Conservation (phyloP, 2,797 vertebrate genomes). For the Micromesistius poutassou region DNA sequence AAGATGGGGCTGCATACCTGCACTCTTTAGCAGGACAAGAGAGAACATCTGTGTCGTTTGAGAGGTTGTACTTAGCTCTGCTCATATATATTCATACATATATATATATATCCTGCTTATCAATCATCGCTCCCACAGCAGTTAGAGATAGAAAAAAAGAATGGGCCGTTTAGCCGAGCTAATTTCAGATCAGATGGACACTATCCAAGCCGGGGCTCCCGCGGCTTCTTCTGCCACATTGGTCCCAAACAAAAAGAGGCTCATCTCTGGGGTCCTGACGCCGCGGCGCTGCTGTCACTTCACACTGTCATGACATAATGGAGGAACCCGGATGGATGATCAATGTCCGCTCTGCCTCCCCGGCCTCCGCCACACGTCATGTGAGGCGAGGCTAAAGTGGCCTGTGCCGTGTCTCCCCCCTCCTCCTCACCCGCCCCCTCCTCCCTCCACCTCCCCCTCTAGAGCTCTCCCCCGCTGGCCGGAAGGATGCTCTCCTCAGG, state of each 20-base stretch:
- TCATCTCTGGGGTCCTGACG: constrained; percentile 62
- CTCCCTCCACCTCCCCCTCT: constrained; percentile 14
- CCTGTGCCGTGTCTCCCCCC: constrained; percentile 20
- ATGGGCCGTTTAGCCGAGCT: constrained; percentile 42
- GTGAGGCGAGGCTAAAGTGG: constrained; percentile 61
- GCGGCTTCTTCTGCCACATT: constrained; percentile 77
- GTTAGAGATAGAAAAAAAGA: constrained; percentile 37
- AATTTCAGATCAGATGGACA: constrained; percentile 58
- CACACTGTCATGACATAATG: constrained; percentile 69
- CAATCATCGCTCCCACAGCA: constrained; percentile 40
- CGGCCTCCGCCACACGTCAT: constrained; percentile 61
- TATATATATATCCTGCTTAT: constrained; percentile 32
- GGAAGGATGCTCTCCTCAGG: constrained; percentile 65
- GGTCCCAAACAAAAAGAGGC: constrained; percentile 73
- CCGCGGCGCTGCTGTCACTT: constrained; percentile 66
- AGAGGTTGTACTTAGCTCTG: neutral
- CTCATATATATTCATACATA: neutral
- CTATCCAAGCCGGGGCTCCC: constrained; percentile 54
- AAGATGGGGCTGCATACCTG: no score
- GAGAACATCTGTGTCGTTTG: neutral
- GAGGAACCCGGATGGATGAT: constrained; percentile 66
- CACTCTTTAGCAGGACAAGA: neutral
- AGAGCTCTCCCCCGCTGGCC: constrained; percentile 57
- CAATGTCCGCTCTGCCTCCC: constrained; percentile 67
- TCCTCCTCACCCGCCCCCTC: neutral